These are phyloP conservation scores for Stylophora pistillata DNA, from an alignment of 64 coral and sea anemone genomes.

Conservation along the genomic window DNA sequence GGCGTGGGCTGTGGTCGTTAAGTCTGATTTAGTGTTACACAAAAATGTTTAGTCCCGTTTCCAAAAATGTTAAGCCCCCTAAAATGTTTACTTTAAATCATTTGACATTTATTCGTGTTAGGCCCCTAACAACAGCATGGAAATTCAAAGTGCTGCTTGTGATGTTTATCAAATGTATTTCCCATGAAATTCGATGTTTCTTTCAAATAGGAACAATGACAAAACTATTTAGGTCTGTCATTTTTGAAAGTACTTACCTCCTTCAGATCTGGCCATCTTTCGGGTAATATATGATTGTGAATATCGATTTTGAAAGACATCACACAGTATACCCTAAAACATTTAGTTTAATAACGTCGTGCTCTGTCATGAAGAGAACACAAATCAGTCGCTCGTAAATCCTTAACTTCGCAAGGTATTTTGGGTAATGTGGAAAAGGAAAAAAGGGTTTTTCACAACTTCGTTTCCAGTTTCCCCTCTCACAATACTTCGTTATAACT, in stretches of 20 bases:
- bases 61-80: no score
- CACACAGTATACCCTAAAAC: not conserved
- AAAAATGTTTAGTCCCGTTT: no score
- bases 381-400: not conserved
- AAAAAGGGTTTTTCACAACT: not conserved
- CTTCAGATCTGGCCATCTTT: slow-evolving; percentile 94
- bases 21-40: not conserved
- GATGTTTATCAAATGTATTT: no score
- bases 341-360: not conserved
- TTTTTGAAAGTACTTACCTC: slow-evolving; percentile 52
- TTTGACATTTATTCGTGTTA: no score
- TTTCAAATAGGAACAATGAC: no score
- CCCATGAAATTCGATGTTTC: not conserved
- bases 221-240: not conserved
- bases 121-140: no score
- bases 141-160: no score
- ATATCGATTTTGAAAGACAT: slow-evolving; percentile 87
- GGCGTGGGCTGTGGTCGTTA: not conserved
- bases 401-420: no score
- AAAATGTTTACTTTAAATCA: no score
- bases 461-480: no score
- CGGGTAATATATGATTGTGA: slow-evolving; percentile 91
- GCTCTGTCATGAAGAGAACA: not conserved
- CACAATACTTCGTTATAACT: not conserved
- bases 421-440: no score